Evolutionary conservation across 92 coral and sea anemone species (phyloP), one percentile per base, ranked within the genome.

Genomic region (Muricea muricata): DNA sequence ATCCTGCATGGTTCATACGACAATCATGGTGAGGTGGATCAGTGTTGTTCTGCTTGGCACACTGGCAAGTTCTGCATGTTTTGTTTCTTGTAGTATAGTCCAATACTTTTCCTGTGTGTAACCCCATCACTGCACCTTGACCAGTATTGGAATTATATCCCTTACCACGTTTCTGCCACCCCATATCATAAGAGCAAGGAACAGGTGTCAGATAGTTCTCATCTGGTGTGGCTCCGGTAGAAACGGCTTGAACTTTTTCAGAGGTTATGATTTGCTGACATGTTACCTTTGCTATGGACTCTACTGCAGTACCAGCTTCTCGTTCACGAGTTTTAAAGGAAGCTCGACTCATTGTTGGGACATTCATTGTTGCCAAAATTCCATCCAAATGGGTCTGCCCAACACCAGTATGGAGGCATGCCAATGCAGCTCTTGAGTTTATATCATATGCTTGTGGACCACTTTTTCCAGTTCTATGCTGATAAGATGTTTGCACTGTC

Each of bases 81-180:
- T 89, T 89, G 30, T 79, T 74, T 52, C 81, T 78, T 34, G 92
- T 86, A 24, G 84, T 50, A 37, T 86, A 89, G 65, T 66, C 84
- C 21, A 92, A 20, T 2, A 91, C 84, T 39, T 91, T 91, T 7
- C 92, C 91, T 55, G 70, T 75, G 4, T 79, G 17, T 29, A 55
- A 52, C 7, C 94, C 81, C 92, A 91, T 91, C 0, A 50, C 88
- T 24, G 87, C 90, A 23, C 76, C 92, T 20, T 85, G 90, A 9
- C 93, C 91, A 0, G 90, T 91, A 13, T 55, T 25, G 0, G 89
- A 91, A 58, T 89, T 85, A 25, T 75, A 87, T 7, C 90, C 94
- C 69, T 79, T 88, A 4, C 81, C 92, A 50, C 90, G 74, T 42
- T 85, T 91, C 67, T 91, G 92, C 92, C 94, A 91, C 14, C 87